Percentiles rank a stretch among this genome's conserved stretches.
phyloP scores from a whole-genome alignment of 2,888 invertebrate genomes.

The Philaethria dido region DNA sequence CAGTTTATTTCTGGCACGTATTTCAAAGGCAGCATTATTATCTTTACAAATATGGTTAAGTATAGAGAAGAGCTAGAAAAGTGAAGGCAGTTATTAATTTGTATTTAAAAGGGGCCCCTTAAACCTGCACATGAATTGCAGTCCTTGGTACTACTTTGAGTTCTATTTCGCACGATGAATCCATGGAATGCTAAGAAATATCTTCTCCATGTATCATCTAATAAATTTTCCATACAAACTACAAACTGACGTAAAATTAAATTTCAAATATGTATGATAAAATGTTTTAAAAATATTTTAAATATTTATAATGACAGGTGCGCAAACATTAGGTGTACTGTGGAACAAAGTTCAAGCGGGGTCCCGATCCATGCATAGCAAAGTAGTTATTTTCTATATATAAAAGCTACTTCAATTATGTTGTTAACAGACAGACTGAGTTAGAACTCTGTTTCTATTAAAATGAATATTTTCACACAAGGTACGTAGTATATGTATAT shows the following conservation, averaged over 20 bases:
- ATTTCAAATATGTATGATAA: background rate
- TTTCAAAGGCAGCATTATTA: no score
- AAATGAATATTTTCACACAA: no score
- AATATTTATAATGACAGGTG: constrained; percentile 34
- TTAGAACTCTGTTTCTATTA: background rate
- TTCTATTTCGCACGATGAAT: no score
- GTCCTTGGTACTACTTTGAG: no score
- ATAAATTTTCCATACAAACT: background rate
- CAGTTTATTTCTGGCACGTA: no score
- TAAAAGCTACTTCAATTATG: constrained; percentile 27
- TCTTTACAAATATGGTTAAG: no score
- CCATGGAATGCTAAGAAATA: no score
- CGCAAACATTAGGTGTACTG: constrained; percentile 20
- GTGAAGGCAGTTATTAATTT: no score
- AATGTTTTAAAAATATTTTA: constrained; percentile 12
- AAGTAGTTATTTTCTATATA: constrained; percentile 27
- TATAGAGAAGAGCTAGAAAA: no score
- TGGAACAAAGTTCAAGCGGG: constrained; percentile 27
- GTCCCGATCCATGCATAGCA: constrained; percentile 38
- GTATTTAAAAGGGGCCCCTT: no score
- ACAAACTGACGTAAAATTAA: background rate
- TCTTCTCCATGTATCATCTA: background rate
- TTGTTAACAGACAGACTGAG: background rate
- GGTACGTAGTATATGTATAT: no score
- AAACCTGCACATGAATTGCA: no score